Base-by-base conservation (phyloP, 2,888 invertebrate species). In the Oscheius myriophilus region DNA sequence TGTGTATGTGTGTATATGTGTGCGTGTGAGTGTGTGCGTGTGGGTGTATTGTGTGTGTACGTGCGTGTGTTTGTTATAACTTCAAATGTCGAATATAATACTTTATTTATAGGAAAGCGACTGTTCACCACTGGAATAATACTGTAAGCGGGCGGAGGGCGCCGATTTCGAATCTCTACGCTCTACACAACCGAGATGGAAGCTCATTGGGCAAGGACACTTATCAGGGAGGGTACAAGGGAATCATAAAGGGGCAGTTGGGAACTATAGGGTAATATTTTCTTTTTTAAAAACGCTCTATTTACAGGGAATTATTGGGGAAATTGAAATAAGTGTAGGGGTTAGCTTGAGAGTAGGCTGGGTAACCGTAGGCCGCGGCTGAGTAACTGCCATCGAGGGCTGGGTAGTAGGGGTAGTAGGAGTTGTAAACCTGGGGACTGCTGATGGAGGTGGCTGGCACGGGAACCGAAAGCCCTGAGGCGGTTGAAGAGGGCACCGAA, bases 341-440 rank as follows among this genome's bases (percentile, higher is more conserved):
- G 23, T 46, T 59, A 21, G 68, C 53, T 18, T 51, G 43, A 18
- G 52, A 52, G 45, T 67, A 67, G 45, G 46, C 39, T 11, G 57
- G 58, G 21, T 66, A 66, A 18, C 23, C 21, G 45, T 67, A 67
- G n/a, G 39, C 49, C 18, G 33, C 25, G 43, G 49, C 49, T 11
- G 16, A 21, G 12, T 16, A 23, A n/a, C 45, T 49, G 26, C 55
- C 21, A 39, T 67, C 61, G 21, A 67, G 53, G 14, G 25, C n/a
- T 41, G 42, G 46, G 41, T 57, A 66, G 43, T 65, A 69, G 25
- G 69, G 73, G 26, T 54, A 53, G 43, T 73, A 75, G 11, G 65
- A 55, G 57, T 71, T 71, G 51, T 76, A 74, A 14, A 74, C 71
- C 16, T 71, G 52, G 4, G 72, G 67, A 53, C 67, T 53, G 49